These are phyloP conservation scores for Bombus sylvicola DNA, from an alignment of 1,140 invertebrate genomes.

Conservation along the genomic window DNA sequence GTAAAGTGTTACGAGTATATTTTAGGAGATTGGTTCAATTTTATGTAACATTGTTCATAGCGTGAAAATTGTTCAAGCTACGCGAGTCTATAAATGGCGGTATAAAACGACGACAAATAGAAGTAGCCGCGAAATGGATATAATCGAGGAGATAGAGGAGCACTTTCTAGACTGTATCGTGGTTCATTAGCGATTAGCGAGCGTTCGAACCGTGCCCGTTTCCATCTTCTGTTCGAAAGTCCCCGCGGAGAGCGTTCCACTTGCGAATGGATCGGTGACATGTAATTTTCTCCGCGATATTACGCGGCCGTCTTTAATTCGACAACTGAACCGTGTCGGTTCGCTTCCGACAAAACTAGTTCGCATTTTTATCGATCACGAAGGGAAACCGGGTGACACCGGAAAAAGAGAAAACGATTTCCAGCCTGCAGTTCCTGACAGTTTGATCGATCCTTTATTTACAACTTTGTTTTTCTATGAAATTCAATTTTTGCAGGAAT, in stretches of 20 bases:
- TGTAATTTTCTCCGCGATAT: slow-evolving; percentile 45
- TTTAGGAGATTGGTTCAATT: too few relatives aligned
- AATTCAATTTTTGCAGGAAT: not conserved
- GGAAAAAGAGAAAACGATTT: slow-evolving; percentile 15
- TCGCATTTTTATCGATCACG: slow-evolving; percentile 9
- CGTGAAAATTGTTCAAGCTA: not conserved
- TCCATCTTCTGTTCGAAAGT: slow-evolving; percentile 37
- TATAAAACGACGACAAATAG: too few relatives aligned
- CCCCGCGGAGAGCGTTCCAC: slow-evolving; percentile 23
- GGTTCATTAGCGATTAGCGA: slow-evolving; percentile 27
- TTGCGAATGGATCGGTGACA: slow-evolving; percentile 39
- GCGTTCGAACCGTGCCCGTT: slow-evolving; percentile 6
- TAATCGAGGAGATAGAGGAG: slow-evolving; percentile 21
- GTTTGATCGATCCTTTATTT: not conserved
- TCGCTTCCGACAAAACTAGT: slow-evolving; percentile 20
- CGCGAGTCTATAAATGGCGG: not conserved
- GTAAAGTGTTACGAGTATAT: too few relatives aligned
- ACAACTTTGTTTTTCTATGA: not conserved
- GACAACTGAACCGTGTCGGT: slow-evolving; percentile 38
- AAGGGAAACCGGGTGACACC: slow-evolving; percentile 17
- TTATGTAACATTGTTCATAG: too few relatives aligned
- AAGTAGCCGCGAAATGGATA: not conserved
- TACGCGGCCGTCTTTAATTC: slow-evolving; percentile 20
- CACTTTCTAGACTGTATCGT: slow-evolving; percentile 30
- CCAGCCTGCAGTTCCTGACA: not conserved